Base-by-base conservation (phyloP, 1,140 invertebrate genomes). In the Pantala flavescens region DNA sequence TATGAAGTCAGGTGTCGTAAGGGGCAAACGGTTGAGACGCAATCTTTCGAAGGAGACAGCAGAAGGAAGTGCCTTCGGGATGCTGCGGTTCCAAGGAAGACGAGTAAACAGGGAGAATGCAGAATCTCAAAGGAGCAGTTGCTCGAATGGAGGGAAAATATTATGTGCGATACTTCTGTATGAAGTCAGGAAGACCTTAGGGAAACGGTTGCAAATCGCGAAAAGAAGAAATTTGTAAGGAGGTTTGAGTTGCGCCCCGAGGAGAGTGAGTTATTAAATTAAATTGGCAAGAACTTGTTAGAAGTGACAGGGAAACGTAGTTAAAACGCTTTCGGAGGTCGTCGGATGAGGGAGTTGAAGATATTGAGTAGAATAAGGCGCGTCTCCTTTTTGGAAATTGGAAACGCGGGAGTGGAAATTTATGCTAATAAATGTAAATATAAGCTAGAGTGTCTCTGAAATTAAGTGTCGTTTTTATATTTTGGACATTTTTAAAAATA, bases 261-360 rank as follows among this genome's bases (percentile, higher is more conserved):
- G 12, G 49, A 7, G 49, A 63, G 49, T 63, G 49, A 63, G 49
- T 63, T 16, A 63, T 63, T 63, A 63, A 63, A 63, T 63, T 63
- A 63, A 63, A 63, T 63, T 63, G 49, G 49, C 49, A 63, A 63
- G 49, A 63, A 63, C 49, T 63, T 63, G 49, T 63, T 63, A 63
- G 49, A 63, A 63, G 49, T 63, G 49, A 63, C 49, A 63, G n/a
- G 49, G 49, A 21, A 63, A 63, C 49, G 49, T 63, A 7, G 49
- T 63, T 63, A 63, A 63, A 63, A 63, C 49, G 49, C 49, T 63
- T 63, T 63, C 49, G 49, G n/a, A 21, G 49, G 49, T 7, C 12
- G 49, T 63, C n/a, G 16, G 49, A 63, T 3, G n/a, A 21, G 12
- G 49, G 49, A 63, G n/a, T 16, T 16, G 49, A 63, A 21, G n/a